Base-by-base conservation (phyloP, 2,797 vertebrate genomes). In the Natrix natrix region DNA sequence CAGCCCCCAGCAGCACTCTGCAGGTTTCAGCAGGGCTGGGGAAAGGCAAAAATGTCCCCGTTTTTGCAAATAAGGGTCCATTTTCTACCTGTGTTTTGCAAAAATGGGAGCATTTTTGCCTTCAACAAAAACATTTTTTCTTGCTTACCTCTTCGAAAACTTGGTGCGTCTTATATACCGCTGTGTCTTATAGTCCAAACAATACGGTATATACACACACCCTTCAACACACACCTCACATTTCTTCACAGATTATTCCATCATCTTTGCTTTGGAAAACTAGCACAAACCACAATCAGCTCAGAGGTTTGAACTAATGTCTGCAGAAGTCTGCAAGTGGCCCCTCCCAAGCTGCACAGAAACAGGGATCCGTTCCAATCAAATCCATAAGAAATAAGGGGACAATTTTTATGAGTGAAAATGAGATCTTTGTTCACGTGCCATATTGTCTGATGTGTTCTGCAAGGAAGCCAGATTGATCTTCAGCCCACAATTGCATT, bases 381-480 rank as follows among this genome's bases (percentile, higher is more conserved):
- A 88, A 91, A 43, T 60, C 14, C 43, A 61, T 91, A 59, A 52
- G 57, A 93, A 55, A 63, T 8, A 12, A 26, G 63, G 43, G 43
- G 37, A 89, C 37, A 89, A 7, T 48, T 89, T 57, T 57, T 61
- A 60, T 60, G 22, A 61, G 57, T 61, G 74, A 83, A 83, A 48
- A 48, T 83, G 37, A 48, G 37, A 24, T 24, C 74, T 83, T 83
- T 86, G 56, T 55, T 83, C 91, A 43, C 24, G 43, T 59, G 60
- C n/a, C 87, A 87, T 54, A 88, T 91, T 91, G 43, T 12, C 89
- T 74, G 87, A 14, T 66, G 61, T 12, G 26, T 22, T 87, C 28
- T 86, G 87, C 59, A n/a, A 87, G 87, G 83, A 43, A 74, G 61
- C 28, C 16, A 93, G 92, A 91, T 91, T 66, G 83, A 91, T 87